Conservation (phyloP, 2,113 vertebrate genomes). For the Rhinopomastus cyanomelas region DNA sequence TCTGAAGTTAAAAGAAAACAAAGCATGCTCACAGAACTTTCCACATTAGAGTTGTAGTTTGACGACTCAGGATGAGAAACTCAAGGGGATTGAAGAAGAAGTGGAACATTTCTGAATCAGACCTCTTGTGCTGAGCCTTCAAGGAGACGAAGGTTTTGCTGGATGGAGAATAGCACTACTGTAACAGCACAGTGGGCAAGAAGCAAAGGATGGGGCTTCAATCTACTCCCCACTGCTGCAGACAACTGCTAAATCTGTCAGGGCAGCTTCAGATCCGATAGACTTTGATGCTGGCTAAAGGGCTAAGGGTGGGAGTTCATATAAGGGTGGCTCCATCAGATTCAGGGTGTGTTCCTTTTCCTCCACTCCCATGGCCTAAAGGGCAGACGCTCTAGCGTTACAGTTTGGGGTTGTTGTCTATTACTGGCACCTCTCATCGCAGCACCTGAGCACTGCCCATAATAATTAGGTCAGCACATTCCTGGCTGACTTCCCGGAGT, state of each 20-base stretch:
- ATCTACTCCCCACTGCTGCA: not conserved
- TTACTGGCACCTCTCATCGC: slow-evolving; percentile 3
- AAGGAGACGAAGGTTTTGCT: slow-evolving; percentile 27
- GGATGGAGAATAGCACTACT: not conserved
- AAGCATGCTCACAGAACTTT: slow-evolving; percentile 42
- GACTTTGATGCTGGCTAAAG: not conserved
- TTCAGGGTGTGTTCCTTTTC: slow-evolving; percentile 20
- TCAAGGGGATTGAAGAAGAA: slow-evolving; percentile 25
- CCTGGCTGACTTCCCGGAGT: slow-evolving; percentile 5
- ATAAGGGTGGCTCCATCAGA: not conserved
- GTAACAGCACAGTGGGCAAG: not conserved
- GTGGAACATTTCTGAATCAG: slow-evolving; percentile 46
- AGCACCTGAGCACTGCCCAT: not conserved
- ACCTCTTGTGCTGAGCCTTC: slow-evolving; percentile 28
- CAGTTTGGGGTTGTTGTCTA: slow-evolving; percentile 8
- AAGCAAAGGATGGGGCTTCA: slow-evolving; percentile 3
- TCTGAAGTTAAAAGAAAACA: slow-evolving; percentile 55
- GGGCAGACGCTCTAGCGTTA: not conserved
- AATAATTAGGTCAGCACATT: slow-evolving; percentile 37
- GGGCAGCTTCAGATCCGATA: not conserved
- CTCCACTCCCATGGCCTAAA: slow-evolving; percentile 39
- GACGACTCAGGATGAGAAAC: slow-evolving; percentile 43
- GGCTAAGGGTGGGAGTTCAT: not conserved
- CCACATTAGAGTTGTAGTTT: slow-evolving; percentile 35
- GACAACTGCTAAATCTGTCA: not conserved